Evolutionary conservation across 1,140 invertebrate species (phyloP), one percentile per base, ranked within the genome.

Genomic region (Ostrea denselamellosa): DNA sequence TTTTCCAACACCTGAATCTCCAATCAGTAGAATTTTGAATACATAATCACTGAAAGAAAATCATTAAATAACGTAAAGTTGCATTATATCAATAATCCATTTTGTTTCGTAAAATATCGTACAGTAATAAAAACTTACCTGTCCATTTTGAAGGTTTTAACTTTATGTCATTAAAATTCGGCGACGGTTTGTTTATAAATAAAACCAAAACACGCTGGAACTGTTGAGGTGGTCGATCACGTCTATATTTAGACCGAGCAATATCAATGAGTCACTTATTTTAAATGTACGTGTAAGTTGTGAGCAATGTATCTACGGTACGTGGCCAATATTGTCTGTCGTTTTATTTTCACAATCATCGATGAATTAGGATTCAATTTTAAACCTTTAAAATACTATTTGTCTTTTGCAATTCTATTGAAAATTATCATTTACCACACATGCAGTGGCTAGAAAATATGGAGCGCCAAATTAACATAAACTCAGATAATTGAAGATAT

Each of bases 1-100:
- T 51, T 83, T 83, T 12, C 82, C 82, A 7, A 83, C 82, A 28
- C 82, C 82, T 0, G 82, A 83, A n/a, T 83, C 82, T 19, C 82
- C 82, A 53, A 83, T 83, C 10, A 83, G 22, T 22, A 83, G 25
- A 22, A 83, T 83, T 52, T 83, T 83, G 44, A 83, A 83, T 53
- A 83, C 52, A 54, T 83, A 83, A 83, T 83, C 82, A 52, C 82
- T 83, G 82, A 10, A 83, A 53, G 14, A 83, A 52, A 51, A 53
- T 28, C 19, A 28, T 3, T 28, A 14, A 56, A 56, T 62, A 62
- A 62, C 19, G 7, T 62, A 7, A 7, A 62, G 56, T 19, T 14
- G 17, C 14, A 5, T 62, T 62, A 19, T n/a, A 62, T 0, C 7
- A 19, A 56, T 56, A 56, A 19, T 62, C 17, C 14, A 19, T 62